Evolutionary conservation across 2,888 invertebrate genomes (phyloP), one percentile per base, ranked within the genome.

Genomic region (Malacosoma neustria): DNA sequence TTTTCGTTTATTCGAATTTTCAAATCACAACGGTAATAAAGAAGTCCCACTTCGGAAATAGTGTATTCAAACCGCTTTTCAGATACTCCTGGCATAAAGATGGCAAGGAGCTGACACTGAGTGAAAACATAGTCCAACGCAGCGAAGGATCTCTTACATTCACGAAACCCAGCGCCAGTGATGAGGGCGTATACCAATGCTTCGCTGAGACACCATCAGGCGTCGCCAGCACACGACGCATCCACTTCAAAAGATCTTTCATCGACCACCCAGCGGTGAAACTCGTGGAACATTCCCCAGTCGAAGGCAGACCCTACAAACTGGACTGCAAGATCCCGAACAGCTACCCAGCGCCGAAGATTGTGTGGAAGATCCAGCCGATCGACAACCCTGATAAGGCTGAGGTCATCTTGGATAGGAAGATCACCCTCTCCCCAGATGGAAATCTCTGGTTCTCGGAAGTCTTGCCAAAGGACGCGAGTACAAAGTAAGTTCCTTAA

Each of bases 41-140:
- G n/a, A n/a, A n/a, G n/a, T n/a, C n/a, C 4, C 11, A 7, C 5
- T 7, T 31, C 7, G 15, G 15, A 30, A 9, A 31, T 29, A 11
- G 7, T 14, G 3, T 15, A 29, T 11, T 2, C 12, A 13, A 30
- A 37, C 32, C 42, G 34, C 4, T 38, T 39, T 39, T 1, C 48
- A 80, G 80, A 35, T 80, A 68, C 43, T 47, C 66, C 14, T 80
- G 80, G 80, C 47, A 49, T 2, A 79, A 76, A 45, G 51, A 76
- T 33, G 71, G 65, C 1, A 48, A 58, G 15, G 57, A 61, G 0
- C 60, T 70, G 45, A 49, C 51, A 33, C 45, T 55, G 34, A 49
- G 46, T 1, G 40, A 41, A 13, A 33, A 38, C 48, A 6, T 43
- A 49, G 6, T 41, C 47, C 0, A 49, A 59, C 14, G 46, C 64